phyloP scores from a whole-genome alignment of 2,113 vertebrate species.

The Caloenas nicobarica region DNA sequence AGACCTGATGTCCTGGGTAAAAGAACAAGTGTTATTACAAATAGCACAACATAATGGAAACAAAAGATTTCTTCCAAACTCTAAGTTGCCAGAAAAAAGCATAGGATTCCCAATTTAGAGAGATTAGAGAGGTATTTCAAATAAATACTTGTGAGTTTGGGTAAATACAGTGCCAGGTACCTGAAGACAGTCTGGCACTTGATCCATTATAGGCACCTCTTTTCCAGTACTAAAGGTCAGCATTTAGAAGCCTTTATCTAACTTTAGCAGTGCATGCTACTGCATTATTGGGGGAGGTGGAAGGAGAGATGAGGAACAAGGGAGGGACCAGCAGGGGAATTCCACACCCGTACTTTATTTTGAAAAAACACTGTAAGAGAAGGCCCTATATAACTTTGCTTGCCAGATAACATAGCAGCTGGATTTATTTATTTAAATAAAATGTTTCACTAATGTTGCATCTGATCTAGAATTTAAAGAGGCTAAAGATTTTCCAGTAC shows the following conservation, averaged over 20 bases:
- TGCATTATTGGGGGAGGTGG: background rate
- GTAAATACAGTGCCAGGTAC: background rate
- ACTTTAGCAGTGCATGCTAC: background rate
- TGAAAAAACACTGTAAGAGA: background rate
- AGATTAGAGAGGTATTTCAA: constrained; percentile 1
- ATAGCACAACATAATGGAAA: background rate
- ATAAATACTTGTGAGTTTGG: background rate
- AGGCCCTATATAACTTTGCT: background rate
- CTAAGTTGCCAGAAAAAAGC: background rate
- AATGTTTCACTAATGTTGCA: background rate
- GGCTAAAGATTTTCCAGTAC: background rate
- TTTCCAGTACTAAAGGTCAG: background rate
- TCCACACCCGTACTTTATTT: background rate
- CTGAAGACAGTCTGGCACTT: background rate
- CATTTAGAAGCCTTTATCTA: background rate
- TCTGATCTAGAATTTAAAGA: background rate
- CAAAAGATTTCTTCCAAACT: background rate
- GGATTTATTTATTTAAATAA: background rate
- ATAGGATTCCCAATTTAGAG: background rate
- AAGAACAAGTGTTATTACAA: background rate
- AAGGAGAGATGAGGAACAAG: background rate
- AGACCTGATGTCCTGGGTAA: background rate
- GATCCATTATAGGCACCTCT: background rate
- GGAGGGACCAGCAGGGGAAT: background rate
- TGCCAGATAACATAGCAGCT: background rate